Conservation (phyloP, 2,888 invertebrate species). For the Eristalis arbustorum region DNA sequence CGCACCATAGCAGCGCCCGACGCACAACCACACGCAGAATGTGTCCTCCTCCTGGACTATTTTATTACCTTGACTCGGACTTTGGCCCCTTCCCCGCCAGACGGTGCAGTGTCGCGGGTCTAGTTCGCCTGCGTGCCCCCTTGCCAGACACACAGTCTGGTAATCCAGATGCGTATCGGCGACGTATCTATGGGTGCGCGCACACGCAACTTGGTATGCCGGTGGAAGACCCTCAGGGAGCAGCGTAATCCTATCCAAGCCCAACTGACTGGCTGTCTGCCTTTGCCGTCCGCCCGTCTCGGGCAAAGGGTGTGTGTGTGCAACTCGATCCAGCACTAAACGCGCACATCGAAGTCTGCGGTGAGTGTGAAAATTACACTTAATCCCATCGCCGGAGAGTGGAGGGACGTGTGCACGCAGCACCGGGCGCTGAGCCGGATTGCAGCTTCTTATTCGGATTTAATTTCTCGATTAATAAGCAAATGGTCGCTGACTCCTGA, state of each 20-base stretch:
- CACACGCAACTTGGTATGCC: slow-evolving; percentile 38
- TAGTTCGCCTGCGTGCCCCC: not conserved
- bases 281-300: not conserved
- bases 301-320: not conserved
- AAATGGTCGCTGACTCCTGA: slow-evolving; percentile 43
- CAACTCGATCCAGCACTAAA: slow-evolving; percentile 46
- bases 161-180: slow-evolving; percentile 50
- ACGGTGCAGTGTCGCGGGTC: not conserved
- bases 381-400: not conserved
- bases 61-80: slow-evolving; percentile 56
- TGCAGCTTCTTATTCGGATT: slow-evolving; percentile 61
- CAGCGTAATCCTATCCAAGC: slow-evolving; percentile 58
- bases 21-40: slow-evolving; percentile 32
- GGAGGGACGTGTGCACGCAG: not conserved
- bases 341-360: slow-evolving; percentile 27
- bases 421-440: not conserved
- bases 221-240: slow-evolving; percentile 56
- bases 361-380: slow-evolving; percentile 43
- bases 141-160: slow-evolving; percentile 63
- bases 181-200: slow-evolving; percentile 19
- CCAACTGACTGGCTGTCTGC: slow-evolving; percentile 13
- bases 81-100: slow-evolving; percentile 30
- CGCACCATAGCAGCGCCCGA: not conserved
- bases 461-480: slow-evolving; percentile 61
- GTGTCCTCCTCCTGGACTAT: slow-evolving; percentile 34